Conservation (phyloP, 2,797 vertebrate genomes). For the Falco rusticolus region DNA sequence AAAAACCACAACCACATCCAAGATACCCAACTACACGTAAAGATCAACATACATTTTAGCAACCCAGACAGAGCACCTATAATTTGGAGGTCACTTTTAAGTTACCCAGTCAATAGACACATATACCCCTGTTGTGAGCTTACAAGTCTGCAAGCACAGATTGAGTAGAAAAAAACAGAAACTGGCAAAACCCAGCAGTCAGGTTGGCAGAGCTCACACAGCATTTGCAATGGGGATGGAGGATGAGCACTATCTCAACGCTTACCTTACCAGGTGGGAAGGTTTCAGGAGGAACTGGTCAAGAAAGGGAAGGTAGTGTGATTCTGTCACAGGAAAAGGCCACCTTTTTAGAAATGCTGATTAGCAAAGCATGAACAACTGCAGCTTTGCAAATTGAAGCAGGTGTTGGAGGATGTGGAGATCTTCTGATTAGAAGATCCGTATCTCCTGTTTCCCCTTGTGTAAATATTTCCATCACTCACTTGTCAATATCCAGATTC, state of each 20-base stretch:
- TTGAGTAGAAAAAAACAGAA: background rate
- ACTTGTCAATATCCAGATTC: background rate
- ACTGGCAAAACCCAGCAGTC: background rate
- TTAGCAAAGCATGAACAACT: background rate
- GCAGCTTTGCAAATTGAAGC: background rate
- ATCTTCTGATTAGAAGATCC: background rate
- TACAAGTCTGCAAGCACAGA: background rate
- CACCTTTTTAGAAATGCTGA: background rate
- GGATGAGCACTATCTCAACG: background rate
- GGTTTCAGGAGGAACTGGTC: background rate
- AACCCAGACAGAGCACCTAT: background rate
- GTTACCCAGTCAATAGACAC: background rate
- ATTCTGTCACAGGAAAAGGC: background rate
- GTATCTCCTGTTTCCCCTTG: background rate
- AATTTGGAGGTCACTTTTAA: background rate
- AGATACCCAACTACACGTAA: background rate
- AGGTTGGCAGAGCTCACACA: background rate
- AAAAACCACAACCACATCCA: background rate
- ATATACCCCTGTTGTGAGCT: accelerated
- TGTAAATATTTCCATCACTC: background rate
- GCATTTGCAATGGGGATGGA: background rate
- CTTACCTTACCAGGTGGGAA: background rate
- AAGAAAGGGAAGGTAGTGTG: background rate
- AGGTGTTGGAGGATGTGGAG: background rate
- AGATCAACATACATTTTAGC: background rate